These are phyloP conservation scores for Oncorhynchus masou DNA, from an alignment of 2,113 vertebrate species.

Conservation along the genomic window DNA sequence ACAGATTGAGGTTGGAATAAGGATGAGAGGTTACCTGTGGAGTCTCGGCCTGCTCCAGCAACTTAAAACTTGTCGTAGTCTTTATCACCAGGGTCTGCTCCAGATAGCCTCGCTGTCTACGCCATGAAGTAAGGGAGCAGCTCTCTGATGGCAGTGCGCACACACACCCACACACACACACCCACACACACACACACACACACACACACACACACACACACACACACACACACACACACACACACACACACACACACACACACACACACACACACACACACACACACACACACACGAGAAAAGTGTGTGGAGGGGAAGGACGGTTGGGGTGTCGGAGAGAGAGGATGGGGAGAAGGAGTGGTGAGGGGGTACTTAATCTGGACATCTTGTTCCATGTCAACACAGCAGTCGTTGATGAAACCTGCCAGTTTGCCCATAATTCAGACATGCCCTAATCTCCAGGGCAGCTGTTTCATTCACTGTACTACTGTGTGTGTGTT, in stretches of 20 bases:
- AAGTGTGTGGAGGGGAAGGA: background rate
- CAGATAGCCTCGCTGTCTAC: slow-evolving; percentile 80
- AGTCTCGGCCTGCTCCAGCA: slow-evolving; percentile 80
- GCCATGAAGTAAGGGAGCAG: slow-evolving; percentile 88
- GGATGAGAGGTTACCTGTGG: slow-evolving; percentile 75
- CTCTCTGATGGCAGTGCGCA: slow-evolving; percentile 82
- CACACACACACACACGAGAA: background rate
- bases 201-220: slow-evolving; percentile 11
- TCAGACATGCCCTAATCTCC: slow-evolving; percentile 69
- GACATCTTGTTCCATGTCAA: slow-evolving; percentile 69
- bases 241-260: background rate
- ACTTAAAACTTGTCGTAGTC: slow-evolving; percentile 85
- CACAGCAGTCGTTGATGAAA: slow-evolving; percentile 70
- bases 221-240: no score
- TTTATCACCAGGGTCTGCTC: slow-evolving; percentile 82
- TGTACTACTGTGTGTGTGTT: slow-evolving; percentile 38
- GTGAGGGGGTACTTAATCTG: slow-evolving; percentile 50
- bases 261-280: background rate
- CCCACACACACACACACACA: background rate
- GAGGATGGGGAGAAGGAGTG: background rate
- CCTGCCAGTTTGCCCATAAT: slow-evolving; percentile 61
- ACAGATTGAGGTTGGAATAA: no score
- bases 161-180: slow-evolving; percentile 2
- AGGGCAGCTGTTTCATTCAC: slow-evolving; percentile 75
- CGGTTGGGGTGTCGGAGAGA: background rate